These are phyloP conservation scores for Cosmorhoe ocellata DNA, from an alignment of 2,888 invertebrate genomes.

Conservation along the genomic window DNA sequence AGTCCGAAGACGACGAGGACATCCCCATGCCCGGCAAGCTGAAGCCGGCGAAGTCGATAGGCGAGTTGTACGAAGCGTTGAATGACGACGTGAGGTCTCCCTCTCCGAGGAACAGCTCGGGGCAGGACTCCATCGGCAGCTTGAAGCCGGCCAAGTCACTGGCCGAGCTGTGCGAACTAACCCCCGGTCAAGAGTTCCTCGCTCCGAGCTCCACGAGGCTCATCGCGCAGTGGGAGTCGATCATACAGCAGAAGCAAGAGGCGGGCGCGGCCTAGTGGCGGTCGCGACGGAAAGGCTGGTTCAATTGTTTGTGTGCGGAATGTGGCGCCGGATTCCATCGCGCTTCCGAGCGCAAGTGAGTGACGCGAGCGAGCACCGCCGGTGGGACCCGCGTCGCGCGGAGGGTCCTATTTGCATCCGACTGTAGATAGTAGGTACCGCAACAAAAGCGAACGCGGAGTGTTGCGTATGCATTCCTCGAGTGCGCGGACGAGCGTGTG, in stretches of 20 bases:
- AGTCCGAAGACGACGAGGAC: conserved; percentile 83
- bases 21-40: conserved; percentile 83
- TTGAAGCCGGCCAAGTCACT: conserved; percentile 86
- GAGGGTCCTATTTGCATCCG: conserved; percentile 32
- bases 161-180: conserved; percentile 86
- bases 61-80: conserved; percentile 84
- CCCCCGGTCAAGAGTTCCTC: conserved; percentile 83
- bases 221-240: conserved; percentile 91
- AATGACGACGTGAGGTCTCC: conserved; percentile 75
- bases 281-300: conserved; percentile 40
- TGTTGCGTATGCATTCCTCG: conserved; percentile 38
- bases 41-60: conserved; percentile 85
- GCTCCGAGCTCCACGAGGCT: conserved; percentile 87
- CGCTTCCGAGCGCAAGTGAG: conserved; percentile 34
- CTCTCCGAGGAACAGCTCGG: conserved; percentile 71
- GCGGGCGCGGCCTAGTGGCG: conserved; percentile 72
- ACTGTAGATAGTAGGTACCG: conserved; percentile 30
- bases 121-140: conserved; percentile 71
- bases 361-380: conserved; percentile 33
- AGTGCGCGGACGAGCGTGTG: conserved; percentile 41
- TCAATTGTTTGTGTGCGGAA: conserved; percentile 48
- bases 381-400: conserved; percentile 29
- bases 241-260: conserved; percentile 86
- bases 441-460: conserved; percentile 37
- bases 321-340: conserved; percentile 40